A percentile compares a stretch with the other conserved stretches of the same genome.
These are phyloP conservation scores for Eleutherodactylus coqui DNA, from an alignment of 2,797 vertebrate genomes.

Conservation along the genomic window DNA sequence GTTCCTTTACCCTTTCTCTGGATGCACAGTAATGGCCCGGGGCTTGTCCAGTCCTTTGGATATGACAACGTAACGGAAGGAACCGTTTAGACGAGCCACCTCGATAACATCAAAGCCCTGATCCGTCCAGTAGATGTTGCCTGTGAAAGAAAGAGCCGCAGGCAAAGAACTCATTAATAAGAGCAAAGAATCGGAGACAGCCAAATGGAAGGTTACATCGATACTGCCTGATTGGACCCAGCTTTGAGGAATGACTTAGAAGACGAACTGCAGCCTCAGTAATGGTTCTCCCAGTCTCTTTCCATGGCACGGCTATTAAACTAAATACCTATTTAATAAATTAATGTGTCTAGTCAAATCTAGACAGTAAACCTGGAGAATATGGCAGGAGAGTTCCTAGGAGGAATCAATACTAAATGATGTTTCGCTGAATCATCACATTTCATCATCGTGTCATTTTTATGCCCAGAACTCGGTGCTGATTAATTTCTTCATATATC, in stretches of 20 bases:
- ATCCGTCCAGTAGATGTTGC: conserved; percentile 98
- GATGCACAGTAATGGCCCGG: conserved; percentile 93
- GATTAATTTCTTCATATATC: neutral
- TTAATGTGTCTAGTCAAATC: neutral
- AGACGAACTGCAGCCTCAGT: neutral
- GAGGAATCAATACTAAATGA: conserved; percentile 5
- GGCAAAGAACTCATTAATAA: neutral
- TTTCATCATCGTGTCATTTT: neutral
- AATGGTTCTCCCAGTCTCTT: conserved; percentile 5
- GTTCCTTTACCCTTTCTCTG: conserved; percentile 91
- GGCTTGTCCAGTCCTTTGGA: conserved; percentile 97
- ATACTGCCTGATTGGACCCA: neutral
- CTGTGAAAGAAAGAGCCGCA: conserved; percentile 70
- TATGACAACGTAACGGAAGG: conserved; percentile 96
- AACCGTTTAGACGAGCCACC: conserved; percentile 93
- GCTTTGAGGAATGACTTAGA: neutral
- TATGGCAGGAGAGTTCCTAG: neutral
- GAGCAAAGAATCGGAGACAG: neutral
- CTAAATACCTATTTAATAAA: neutral
- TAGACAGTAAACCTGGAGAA: neutral
- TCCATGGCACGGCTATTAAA: conserved; percentile 8
- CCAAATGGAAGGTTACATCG: neutral
- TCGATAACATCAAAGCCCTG: conserved; percentile 98
- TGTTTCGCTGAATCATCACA: neutral
- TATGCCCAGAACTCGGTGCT: neutral